These are phyloP conservation scores for Sminthurides aquaticus DNA, from an alignment of 2,888 invertebrate species.

Conservation along the genomic window DNA sequence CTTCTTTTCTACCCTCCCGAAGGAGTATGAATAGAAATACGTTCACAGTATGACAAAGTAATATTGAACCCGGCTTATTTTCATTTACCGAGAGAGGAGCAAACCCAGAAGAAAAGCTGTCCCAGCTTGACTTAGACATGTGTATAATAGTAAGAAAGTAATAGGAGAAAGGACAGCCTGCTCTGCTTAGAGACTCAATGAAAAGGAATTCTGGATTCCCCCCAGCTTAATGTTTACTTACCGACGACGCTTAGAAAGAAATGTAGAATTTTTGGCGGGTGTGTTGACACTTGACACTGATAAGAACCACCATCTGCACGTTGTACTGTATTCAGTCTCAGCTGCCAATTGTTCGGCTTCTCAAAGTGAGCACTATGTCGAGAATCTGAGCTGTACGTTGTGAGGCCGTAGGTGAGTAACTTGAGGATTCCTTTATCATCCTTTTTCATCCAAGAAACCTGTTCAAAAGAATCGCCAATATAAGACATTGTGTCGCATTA, in stretches of 20 bases:
- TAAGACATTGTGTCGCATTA: neutral
- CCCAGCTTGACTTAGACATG: neutral
- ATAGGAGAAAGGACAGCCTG: too few relatives aligned
- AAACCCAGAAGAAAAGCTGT: neutral
- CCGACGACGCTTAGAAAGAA: constrained; percentile 43
- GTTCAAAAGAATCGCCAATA: constrained; percentile 4
- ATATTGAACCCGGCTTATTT: neutral
- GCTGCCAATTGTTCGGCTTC: constrained; percentile 47
- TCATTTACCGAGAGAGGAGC: too few relatives aligned
- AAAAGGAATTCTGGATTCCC: too few relatives aligned
- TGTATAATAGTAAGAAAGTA: too few relatives aligned
- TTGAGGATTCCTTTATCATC: constrained; percentile 45
- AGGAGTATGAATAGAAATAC: neutral
- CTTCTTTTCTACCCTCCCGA: neutral
- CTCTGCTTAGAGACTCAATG: too few relatives aligned
- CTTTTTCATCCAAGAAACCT: constrained; percentile 47
- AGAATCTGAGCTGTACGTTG: constrained; percentile 46
- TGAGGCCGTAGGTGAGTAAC: constrained; percentile 46
- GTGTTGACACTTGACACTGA: constrained; percentile 45
- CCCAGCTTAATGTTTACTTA: too few relatives aligned
- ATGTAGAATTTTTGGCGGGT: constrained; percentile 44
- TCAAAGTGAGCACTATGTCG: constrained; percentile 45
- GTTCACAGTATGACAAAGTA: neutral
- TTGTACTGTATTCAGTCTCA: constrained; percentile 46
- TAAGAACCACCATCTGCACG: constrained; percentile 45